Evolutionary conservation across 2,888 invertebrate species (phyloP), one percentile per base, ranked within the genome.

Genomic region (Ceramica pisi): DNA sequence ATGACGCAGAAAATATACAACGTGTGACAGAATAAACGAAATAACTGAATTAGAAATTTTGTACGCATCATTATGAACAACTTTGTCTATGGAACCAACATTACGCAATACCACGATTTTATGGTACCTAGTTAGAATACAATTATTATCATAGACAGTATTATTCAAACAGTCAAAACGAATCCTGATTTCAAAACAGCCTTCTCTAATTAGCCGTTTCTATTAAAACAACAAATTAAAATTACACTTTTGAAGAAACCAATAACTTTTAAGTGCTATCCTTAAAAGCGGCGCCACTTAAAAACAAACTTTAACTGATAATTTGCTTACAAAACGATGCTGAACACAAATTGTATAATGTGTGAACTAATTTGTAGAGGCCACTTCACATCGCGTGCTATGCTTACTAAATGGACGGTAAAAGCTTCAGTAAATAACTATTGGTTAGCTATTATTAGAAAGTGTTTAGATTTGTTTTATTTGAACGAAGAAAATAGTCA

Each of bases 311-410:
- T 56, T 38, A 74, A 70, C 67, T 72, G 77, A 80, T 77, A 85
- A 82, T 83, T 76, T 80, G 75, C 81, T 80, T 77, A 78, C 78
- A 67, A 66, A 80, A 67, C 74, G 61, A 61, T 55, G 59, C 41
- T 55, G 48, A 73, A 68, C 75, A 69, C 66, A 79, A 78, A 81
- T 81, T 79, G 76, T 77, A 72, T 78, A 82, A 85, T 73, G 85
- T 85, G 85, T 80, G 80, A 85, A 85, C 67, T 82, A 75, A 85
- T 85, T 83, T 75, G 77, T 81, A 62, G 75, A 66, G 60, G 63
- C 60, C 75, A 75, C 71, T 67, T 70, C 21, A 57, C 67, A 65
- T 82, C 67, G 84, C 78, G 71, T 80, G 80, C 75, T 46, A 41
- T 51, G 50, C 51, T 61, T 26, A 70, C 73, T 73, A 75, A 83